These are phyloP conservation scores for Cyanoramphus novaezelandiae DNA, from an alignment of 2,113 vertebrate genomes.

Conservation along the genomic window DNA sequence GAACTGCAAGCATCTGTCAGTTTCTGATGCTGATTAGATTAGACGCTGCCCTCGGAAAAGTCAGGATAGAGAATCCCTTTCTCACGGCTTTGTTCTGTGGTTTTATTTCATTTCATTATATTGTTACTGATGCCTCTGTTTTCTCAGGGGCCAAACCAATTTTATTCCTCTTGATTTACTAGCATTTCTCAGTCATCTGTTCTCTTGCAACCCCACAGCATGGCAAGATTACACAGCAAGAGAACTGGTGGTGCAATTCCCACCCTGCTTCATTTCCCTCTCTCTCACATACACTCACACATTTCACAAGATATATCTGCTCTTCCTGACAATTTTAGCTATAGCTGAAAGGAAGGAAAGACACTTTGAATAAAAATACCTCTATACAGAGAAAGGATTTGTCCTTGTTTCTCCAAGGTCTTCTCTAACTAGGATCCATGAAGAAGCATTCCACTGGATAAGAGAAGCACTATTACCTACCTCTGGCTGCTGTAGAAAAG, in stretches of 20 bases:
- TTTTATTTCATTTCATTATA: constrained; percentile 35
- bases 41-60: constrained; percentile 10
- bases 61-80: not conserved
- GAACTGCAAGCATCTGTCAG: not conserved
- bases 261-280: not conserved
- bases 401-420: constrained; percentile 32
- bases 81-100: constrained; percentile 16
- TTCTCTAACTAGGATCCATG: not conserved
- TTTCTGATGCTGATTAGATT: constrained; percentile 43
- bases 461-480: not conserved
- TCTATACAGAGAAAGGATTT: not conserved
- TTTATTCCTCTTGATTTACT: not conserved
- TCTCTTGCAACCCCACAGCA: not conserved
- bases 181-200: constrained; percentile 13
- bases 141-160: not conserved
- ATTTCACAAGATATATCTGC: constrained; percentile 37
- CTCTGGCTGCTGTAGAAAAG: not conserved
- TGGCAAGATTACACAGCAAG: not conserved
- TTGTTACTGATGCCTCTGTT: not conserved
- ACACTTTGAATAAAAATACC: constrained; percentile 49
- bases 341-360: constrained; percentile 37
- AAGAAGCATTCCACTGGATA: not conserved
- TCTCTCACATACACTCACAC: not conserved
- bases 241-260: not conserved
- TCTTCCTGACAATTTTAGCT: constrained; percentile 45